Conservation (phyloP, 1,140 invertebrate species). For the Nylanderia fulva region DNA sequence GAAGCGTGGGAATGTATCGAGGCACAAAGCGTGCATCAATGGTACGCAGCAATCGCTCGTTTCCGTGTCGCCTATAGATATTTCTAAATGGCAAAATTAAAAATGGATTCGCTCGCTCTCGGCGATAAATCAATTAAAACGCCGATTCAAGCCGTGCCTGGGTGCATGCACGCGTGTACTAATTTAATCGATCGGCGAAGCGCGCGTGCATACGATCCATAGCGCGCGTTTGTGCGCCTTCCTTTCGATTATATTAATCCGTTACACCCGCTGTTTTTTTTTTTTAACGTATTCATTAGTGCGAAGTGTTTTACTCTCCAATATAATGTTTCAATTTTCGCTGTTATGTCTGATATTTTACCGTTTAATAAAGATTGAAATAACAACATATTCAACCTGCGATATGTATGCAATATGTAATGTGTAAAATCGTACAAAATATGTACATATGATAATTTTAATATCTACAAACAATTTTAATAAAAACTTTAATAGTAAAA, state of each 20-base stretch:
- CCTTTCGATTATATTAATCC: conserved; percentile 35
- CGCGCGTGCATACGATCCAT: neutral
- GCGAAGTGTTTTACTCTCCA: neutral
- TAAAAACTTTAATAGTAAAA: neutral
- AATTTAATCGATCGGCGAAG: conserved; percentile 61
- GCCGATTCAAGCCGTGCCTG: conserved; percentile 22
- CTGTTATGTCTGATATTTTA: neutral
- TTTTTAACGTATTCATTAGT: conserved; percentile 24
- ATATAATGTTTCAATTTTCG: conserved; percentile 8
- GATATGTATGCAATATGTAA: neutral
- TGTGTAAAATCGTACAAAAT: neutral
- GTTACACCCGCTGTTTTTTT: conserved; percentile 20
- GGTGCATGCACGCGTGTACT: conserved; percentile 17
- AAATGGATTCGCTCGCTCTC: conserved; percentile 60
- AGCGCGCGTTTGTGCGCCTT: conserved; percentile 24
- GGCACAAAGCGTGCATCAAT: conserved; percentile 30
- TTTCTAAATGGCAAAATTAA: conserved; percentile 72
- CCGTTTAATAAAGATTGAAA: neutral
- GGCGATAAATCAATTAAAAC: conserved; percentile 67
- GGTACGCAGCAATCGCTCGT: conserved; percentile 46
- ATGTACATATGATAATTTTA: neutral
- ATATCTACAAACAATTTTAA: neutral
- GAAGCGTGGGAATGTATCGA: neutral
- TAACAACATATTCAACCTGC: neutral
- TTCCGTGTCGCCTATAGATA: conserved; percentile 17